A percentile compares a stretch with the other conserved stretches of the same genome.
Conservation (phyloP, 2,113 vertebrate genomes). For the Tupaia tana region DNA sequence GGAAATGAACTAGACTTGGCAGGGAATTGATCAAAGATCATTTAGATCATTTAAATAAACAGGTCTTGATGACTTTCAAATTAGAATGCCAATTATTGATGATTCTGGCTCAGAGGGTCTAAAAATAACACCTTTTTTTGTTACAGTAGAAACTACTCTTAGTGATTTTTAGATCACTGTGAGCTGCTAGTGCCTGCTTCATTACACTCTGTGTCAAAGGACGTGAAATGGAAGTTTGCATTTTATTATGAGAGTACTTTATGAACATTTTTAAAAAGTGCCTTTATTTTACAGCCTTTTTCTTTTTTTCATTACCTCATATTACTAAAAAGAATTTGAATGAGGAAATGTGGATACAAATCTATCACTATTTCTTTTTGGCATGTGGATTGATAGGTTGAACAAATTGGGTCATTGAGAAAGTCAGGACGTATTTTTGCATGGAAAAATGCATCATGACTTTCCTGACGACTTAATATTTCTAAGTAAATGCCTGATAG, state of each 20-base stretch:
- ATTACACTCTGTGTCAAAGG: conserved; percentile 11
- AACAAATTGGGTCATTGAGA: neutral
- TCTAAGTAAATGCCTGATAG: neutral
- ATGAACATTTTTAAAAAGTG: neutral
- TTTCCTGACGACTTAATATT: neutral
- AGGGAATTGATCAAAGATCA: conserved; percentile 68
- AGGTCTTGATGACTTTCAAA: conserved; percentile 57
- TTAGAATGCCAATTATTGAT: conserved; percentile 72
- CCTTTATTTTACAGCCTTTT: conserved; percentile 1
- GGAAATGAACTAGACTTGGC: conserved; percentile 49
- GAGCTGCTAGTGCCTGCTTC: neutral
- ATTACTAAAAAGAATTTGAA: neutral
- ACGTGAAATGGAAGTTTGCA: neutral
- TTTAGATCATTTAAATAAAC: conserved; percentile 69
- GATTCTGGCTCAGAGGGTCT: neutral
- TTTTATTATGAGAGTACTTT: conserved; percentile 1
- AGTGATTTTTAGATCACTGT: conserved; percentile 18
- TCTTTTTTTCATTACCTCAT: neutral
- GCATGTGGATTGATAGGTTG: neutral
- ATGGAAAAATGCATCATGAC: too few species aligned
- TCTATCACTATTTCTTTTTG: neutral
- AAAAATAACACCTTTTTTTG: conserved; percentile 57
- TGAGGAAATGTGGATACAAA: neutral
- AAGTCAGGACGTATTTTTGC: too few species aligned
- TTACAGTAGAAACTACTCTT: conserved; percentile 16